Evolutionary conservation across 2,888 invertebrate species (phyloP).

Genomic region (Terebella lapidaria): DNA sequence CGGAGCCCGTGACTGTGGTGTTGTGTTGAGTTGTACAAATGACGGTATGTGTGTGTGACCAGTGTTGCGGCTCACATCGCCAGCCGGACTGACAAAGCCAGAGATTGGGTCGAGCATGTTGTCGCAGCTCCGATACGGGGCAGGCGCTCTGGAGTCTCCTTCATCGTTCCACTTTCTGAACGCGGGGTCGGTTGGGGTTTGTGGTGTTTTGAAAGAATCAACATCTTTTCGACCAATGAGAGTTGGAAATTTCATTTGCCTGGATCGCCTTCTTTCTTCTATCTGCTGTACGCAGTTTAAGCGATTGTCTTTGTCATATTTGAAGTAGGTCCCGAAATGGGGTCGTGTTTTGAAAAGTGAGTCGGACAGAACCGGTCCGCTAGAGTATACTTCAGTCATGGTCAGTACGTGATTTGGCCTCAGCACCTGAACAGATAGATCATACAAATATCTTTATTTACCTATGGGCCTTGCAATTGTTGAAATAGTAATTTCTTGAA

Average conservation of each 20-base stretch:
- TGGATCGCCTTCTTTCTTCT: slow-evolving; percentile 35
- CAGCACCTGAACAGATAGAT: too few relatives aligned
- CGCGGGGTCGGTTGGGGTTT: slow-evolving; percentile 20
- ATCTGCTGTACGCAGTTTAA: slow-evolving; percentile 37
- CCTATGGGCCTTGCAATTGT: too few relatives aligned
- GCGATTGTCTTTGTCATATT: slow-evolving; percentile 38
- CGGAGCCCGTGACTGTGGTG: slow-evolving; percentile 39
- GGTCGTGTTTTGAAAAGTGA: slow-evolving; percentile 39
- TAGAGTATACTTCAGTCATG: slow-evolving; percentile 14
- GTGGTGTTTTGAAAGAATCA: slow-evolving; percentile 37
- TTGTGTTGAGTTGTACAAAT: slow-evolving; percentile 37
- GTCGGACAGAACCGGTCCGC: slow-evolving; percentile 30
- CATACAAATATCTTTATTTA: too few relatives aligned
- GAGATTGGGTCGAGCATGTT: slow-evolving; percentile 49
- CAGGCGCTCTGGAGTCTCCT: slow-evolving; percentile 37
- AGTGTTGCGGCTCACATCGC: slow-evolving; percentile 43
- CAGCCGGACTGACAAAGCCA: slow-evolving; percentile 48
- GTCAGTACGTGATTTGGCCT: too few relatives aligned
- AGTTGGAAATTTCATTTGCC: slow-evolving; percentile 45
- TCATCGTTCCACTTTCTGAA: slow-evolving; percentile 43
- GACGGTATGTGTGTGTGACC: slow-evolving; percentile 37
- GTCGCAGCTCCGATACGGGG: slow-evolving; percentile 43
- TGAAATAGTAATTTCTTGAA: too few relatives aligned
- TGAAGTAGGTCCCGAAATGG: slow-evolving; percentile 9
- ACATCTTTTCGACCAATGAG: slow-evolving; percentile 37